A percentile compares a stretch with the other conserved stretches of the same genome.
phyloP scores from a whole-genome alignment of 2,888 invertebrate genomes.

The Aleiodes testaceus region DNA sequence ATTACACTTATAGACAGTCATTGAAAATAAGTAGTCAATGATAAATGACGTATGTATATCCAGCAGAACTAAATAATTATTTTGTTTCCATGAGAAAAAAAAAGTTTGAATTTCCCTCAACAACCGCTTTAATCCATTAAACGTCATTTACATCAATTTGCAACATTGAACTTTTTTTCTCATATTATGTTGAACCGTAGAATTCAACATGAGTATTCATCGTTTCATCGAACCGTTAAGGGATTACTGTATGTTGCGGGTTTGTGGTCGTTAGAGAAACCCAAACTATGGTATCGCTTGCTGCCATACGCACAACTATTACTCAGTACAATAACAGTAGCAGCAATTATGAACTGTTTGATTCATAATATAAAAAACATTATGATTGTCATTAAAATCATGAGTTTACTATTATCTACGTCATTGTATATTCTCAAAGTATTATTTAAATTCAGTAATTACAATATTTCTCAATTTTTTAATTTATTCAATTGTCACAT shows the following conservation, averaged over 20 bases:
- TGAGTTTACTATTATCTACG: constrained; percentile 13
- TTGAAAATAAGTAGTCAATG: too few species aligned
- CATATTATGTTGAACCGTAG: not conserved
- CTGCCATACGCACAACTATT: constrained; percentile 25
- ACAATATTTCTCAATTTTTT: too few species aligned
- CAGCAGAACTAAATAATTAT: too few species aligned
- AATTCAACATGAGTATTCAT: constrained; percentile 2
- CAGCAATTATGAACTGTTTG: constrained; percentile 3
- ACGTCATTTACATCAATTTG: constrained; percentile 4
- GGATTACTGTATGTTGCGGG: constrained; percentile 33
- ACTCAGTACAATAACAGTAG: not conserved
- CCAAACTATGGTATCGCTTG: constrained; percentile 37
- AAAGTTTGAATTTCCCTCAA: too few species aligned
- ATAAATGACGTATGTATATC: too few species aligned
- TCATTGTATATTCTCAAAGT: constrained; percentile 19
- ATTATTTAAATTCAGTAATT: not conserved
- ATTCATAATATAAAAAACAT: constrained; percentile 8
- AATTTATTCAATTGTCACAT: too few species aligned
- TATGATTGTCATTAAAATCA: constrained; percentile 1
- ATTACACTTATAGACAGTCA: too few species aligned
- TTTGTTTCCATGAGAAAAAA: too few species aligned
- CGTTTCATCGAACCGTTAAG: constrained; percentile 9
- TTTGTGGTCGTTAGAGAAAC: constrained; percentile 44
- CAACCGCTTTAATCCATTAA: not conserved
- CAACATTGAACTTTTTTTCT: not conserved